phyloP scores from a whole-genome alignment of 2,797 vertebrate genomes.

The Hylomyscus alleni region DNA sequence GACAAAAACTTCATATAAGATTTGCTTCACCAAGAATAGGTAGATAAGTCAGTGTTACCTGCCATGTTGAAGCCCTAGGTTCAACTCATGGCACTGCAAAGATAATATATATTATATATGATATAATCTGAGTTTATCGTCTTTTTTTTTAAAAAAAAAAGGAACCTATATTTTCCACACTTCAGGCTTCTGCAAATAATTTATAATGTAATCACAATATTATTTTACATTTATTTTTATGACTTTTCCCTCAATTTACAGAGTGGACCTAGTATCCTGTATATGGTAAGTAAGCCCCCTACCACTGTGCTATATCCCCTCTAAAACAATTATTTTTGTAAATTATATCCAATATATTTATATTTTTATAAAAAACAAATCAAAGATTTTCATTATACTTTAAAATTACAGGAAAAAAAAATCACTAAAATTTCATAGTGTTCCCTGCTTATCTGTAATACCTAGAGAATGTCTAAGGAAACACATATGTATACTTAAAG shows the following conservation, averaged over 20 bases:
- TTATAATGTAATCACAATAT: constrained; percentile 16
- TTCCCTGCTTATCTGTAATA: constrained; percentile 16
- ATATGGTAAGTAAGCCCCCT: background rate
- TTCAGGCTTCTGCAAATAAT: constrained; percentile 17
- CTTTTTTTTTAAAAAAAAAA: too few species aligned
- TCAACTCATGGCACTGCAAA: background rate
- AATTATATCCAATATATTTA: constrained; percentile 30
- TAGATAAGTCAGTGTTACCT: background rate
- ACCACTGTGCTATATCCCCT: background rate
- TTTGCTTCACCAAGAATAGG: background rate
- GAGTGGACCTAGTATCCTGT: background rate
- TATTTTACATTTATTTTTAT: background rate
- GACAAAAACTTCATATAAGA: constrained; percentile 52
- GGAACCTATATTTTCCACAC: background rate
- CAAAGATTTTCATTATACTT: constrained; percentile 51
- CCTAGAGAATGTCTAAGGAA: constrained; percentile 34
- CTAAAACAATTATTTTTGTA: constrained; percentile 6
- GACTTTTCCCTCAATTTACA: background rate
- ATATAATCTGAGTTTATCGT: background rate
- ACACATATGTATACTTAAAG: background rate
- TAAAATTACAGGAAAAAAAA: constrained; percentile 62
- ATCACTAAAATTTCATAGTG: constrained; percentile 26
- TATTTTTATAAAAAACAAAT: constrained; percentile 26
- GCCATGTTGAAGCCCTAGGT: background rate
- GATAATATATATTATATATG: background rate